Conservation (phyloP, 1,140 invertebrate genomes). For the Drosophila cardini region DNA sequence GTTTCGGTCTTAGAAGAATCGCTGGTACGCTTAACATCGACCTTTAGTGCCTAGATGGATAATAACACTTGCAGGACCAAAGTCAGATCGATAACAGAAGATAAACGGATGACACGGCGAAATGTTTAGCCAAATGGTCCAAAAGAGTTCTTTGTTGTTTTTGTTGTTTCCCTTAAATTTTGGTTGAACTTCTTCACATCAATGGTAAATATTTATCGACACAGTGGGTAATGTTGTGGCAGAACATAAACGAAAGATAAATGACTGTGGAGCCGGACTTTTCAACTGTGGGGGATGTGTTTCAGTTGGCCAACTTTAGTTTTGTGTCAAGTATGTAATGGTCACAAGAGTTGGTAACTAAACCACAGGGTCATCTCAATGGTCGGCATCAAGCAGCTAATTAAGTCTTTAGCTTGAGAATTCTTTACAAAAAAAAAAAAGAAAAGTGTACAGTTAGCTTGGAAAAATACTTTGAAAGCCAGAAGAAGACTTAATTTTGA, state of each 20-base stretch:
- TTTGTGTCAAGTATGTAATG: slow-evolving; percentile 27
- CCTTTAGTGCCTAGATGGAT: slow-evolving; percentile 30
- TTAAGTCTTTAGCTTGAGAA: slow-evolving; percentile 49
- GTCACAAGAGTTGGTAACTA: slow-evolving; percentile 32
- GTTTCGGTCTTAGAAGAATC: slow-evolving; percentile 25
- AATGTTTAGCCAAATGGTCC: slow-evolving; percentile 40
- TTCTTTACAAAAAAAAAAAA: not conserved
- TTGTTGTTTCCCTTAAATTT: slow-evolving; percentile 12
- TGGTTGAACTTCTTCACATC: slow-evolving; percentile 10
- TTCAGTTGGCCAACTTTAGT: slow-evolving; percentile 26
- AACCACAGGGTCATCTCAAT: slow-evolving; percentile 28
- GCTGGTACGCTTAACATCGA: slow-evolving; percentile 36
- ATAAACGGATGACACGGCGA: slow-evolving; percentile 57
- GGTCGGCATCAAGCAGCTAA: slow-evolving; percentile 50
- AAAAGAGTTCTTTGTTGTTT: slow-evolving; percentile 44
- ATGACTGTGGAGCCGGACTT: slow-evolving; percentile 29
- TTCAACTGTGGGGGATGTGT: slow-evolving; percentile 8
- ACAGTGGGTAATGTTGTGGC: slow-evolving; percentile 38
- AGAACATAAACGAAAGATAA: slow-evolving; percentile 54
- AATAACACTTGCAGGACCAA: slow-evolving; percentile 48
- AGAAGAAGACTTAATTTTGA: slow-evolving; percentile 2
- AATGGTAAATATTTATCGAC: slow-evolving; percentile 33
- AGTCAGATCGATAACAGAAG: slow-evolving; percentile 55
- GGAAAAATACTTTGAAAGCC: not conserved
- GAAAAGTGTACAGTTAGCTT: not conserved